Percentiles rank a stretch among this genome's conserved stretches.
phyloP scores from a whole-genome alignment of 2,888 invertebrate genomes.

The Chymomyza caudatula region DNA sequence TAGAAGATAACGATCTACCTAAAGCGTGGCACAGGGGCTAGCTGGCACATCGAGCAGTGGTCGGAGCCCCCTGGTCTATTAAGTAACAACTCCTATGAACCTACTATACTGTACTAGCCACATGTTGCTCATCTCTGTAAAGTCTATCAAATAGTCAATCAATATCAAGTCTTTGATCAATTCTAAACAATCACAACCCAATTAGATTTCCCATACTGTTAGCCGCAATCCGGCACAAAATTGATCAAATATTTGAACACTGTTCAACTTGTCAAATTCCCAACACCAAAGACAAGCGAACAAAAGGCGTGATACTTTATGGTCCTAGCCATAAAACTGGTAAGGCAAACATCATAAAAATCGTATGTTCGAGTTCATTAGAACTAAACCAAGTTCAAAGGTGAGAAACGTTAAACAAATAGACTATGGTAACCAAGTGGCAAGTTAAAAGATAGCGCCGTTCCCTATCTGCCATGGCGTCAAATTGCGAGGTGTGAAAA shows the following conservation, averaged over 20 bases:
- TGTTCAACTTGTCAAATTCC: neutral
- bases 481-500: conserved; percentile 61
- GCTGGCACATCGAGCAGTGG: too few relatives aligned
- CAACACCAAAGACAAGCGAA: neutral
- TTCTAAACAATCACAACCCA: neutral
- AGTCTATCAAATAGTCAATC: neutral
- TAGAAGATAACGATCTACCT: too few relatives aligned
- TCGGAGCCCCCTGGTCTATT: too few relatives aligned
- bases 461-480: conserved; percentile 35
- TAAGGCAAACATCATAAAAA: conserved; percentile 40
- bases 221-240: too few relatives aligned
- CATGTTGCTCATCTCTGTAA: too few relatives aligned
- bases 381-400: conserved; percentile 58
- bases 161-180: neutral
- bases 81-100: too few relatives aligned
- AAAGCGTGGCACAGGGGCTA: too few relatives aligned
- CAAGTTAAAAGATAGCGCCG: conserved; percentile 55
- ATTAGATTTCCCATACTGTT: neutral
- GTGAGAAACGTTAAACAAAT: conserved; percentile 60
- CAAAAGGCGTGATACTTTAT: neutral
- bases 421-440: conserved; percentile 53
- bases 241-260: neutral
- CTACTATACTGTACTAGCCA: too few relatives aligned
- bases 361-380: conserved; percentile 58
- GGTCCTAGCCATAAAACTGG: neutral